A percentile compares a stretch with the other conserved stretches of the same genome.
These are phyloP conservation scores for Puffinus mauretanicus DNA, from an alignment of 2,113 vertebrate species.

Conservation along the genomic window DNA sequence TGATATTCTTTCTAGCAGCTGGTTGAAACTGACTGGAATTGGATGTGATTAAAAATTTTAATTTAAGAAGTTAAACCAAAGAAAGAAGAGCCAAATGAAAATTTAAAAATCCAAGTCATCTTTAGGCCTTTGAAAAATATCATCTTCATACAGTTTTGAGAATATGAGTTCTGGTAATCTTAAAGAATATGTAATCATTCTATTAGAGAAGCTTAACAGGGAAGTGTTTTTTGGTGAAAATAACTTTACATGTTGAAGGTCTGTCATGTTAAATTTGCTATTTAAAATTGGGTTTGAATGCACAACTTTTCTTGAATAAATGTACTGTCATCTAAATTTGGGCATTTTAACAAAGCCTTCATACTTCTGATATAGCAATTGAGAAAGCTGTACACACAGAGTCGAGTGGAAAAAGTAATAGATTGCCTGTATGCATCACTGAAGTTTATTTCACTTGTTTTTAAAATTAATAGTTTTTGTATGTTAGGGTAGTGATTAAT, in stretches of 20 bases:
- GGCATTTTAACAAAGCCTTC: not conserved
- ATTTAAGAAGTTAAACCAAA: not conserved
- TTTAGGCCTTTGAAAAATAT: not conserved
- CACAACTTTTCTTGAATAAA: not conserved
- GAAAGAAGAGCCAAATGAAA: not conserved
- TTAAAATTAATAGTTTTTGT: not conserved
- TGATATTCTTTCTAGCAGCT: constrained; percentile 32
- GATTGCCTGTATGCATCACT: not conserved
- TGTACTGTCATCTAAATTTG: not conserved
- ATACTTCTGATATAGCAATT: not conserved
- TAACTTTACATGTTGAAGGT: not conserved
- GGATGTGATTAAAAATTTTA: not conserved
- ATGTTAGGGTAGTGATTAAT: not conserved
- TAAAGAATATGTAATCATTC: not conserved
- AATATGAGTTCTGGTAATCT: not conserved
- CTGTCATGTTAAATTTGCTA: not conserved
- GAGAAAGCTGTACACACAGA: not conserved
- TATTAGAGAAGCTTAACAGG: not conserved
- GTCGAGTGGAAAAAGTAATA: not conserved
- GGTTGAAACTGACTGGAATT: constrained; percentile 29
- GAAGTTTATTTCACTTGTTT: not conserved
- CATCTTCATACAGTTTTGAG: not conserved
- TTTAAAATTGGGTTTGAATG: not conserved
- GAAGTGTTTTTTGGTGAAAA: not conserved
- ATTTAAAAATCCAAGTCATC: not conserved